phyloP scores from a whole-genome alignment of 2,797 vertebrate species.

The Moxostoma hubbsi region DNA sequence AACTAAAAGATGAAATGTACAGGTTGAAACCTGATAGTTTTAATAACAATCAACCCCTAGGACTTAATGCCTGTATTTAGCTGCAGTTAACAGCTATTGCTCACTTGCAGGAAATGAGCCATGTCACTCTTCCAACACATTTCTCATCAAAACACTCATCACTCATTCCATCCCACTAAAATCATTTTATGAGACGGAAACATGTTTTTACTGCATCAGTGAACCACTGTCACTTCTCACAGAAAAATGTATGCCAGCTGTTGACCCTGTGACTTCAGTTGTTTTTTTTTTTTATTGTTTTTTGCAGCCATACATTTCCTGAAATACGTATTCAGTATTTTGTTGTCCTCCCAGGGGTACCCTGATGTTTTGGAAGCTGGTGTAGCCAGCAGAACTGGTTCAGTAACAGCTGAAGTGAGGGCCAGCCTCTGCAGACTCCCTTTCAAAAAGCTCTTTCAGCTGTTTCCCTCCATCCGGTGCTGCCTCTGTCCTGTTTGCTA shows the following conservation, averaged over 20 bases:
- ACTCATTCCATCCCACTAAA: no score
- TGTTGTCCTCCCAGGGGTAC: background rate
- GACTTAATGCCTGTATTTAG: no score
- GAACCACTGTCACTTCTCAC: no score
- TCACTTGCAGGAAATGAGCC: no score
- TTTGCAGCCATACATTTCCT: conserved; percentile 1
- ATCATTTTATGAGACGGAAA: no score
- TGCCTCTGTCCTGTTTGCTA: conserved; percentile 54
- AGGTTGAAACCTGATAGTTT: no score
- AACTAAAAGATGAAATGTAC: no score
- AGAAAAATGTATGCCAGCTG: background rate
- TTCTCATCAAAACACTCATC: no score
- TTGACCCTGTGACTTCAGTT: conserved; percentile 3
- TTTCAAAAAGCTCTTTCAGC: conserved; percentile 40
- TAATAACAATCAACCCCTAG: no score
- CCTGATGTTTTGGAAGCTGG: background rate
- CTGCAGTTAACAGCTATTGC: no score
- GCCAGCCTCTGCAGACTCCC: conserved; percentile 33
- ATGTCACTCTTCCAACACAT: no score
- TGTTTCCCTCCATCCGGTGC: conserved; percentile 51
- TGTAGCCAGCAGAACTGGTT: conserved; percentile 4
- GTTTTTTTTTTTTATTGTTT: background rate
- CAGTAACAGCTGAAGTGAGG: conserved; percentile 33
- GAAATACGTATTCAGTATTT: conserved; percentile 34
- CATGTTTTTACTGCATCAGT: no score